These are phyloP conservation scores for Monopterus albus DNA, from an alignment of 2,113 vertebrate genomes.

Conservation along the genomic window DNA sequence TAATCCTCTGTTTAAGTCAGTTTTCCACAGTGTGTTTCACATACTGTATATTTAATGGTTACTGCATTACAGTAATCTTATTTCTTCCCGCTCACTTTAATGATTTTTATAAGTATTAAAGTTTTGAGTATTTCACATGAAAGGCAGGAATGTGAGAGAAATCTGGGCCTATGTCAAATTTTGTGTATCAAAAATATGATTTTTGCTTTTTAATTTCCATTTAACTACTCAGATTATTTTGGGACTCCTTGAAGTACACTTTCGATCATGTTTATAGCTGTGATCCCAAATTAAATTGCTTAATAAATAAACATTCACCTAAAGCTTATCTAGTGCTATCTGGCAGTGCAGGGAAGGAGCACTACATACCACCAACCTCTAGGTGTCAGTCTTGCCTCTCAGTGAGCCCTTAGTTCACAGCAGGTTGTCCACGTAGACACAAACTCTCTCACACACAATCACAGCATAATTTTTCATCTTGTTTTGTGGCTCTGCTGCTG, in stretches of 20 bases:
- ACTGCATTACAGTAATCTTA: no score
- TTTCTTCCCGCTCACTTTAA: no score
- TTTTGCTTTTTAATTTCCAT: not conserved
- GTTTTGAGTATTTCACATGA: no score
- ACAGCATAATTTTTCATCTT: conserved; percentile 68
- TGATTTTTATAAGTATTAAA: no score
- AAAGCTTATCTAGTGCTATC: not conserved
- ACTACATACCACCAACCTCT: conserved; percentile 24
- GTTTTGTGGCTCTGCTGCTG: conserved; percentile 68
- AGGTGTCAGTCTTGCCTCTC: conserved; percentile 66
- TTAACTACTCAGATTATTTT: not conserved
- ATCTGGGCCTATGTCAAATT: no score
- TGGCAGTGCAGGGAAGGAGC: not conserved
- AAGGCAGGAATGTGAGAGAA: no score
- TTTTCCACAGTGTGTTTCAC: no score
- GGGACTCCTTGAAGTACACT: not conserved
- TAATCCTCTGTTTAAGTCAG: no score
- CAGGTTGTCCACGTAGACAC: conserved; percentile 6
- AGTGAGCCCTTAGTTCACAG: not conserved
- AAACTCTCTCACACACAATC: conserved; percentile 14
- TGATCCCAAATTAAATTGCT: no score
- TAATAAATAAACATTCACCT: not conserved
- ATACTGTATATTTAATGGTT: no score
- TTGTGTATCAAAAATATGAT: no score
- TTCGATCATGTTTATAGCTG: no score